phyloP scores from a whole-genome alignment of 2,888 invertebrate genomes.

The Brenthis daphne region DNA sequence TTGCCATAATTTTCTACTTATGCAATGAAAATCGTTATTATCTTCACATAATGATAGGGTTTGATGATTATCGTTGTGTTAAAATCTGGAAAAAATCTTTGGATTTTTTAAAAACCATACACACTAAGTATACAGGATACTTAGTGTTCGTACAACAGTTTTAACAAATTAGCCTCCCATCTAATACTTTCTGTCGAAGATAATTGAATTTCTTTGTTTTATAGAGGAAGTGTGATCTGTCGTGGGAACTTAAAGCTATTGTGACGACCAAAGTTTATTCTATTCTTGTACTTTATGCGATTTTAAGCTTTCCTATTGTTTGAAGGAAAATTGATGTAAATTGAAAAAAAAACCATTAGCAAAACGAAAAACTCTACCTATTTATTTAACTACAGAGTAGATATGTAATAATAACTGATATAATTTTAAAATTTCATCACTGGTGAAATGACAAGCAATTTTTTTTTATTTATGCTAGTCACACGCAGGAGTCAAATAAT shows the following conservation, averaged over 20 bases:
- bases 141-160: not conserved
- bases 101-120: no score
- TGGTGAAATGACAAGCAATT: no score
- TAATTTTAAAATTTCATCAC: no score
- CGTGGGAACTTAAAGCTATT: conserved; percentile 9
- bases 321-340: not conserved
- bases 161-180: not conserved
- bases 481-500: no score
- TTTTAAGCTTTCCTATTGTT: not conserved
- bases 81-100: not conserved
- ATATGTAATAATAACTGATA: no score
- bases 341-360: no score
- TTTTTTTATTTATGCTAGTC: no score
- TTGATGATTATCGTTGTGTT: not conserved
- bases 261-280: not conserved
- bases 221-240: conserved; percentile 9
- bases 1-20: conserved; percentile 19
- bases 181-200: not conserved
- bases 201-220: conserved; percentile 17
- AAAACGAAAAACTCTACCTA: no score
- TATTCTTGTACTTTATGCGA: conserved; percentile 4
- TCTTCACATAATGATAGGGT: conserved; percentile 15
- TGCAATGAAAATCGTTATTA: conserved; percentile 20
- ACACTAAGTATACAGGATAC: no score
- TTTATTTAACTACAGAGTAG: no score